phyloP scores from a whole-genome alignment of 2,888 invertebrate genomes.

The Beris chalybata region DNA sequence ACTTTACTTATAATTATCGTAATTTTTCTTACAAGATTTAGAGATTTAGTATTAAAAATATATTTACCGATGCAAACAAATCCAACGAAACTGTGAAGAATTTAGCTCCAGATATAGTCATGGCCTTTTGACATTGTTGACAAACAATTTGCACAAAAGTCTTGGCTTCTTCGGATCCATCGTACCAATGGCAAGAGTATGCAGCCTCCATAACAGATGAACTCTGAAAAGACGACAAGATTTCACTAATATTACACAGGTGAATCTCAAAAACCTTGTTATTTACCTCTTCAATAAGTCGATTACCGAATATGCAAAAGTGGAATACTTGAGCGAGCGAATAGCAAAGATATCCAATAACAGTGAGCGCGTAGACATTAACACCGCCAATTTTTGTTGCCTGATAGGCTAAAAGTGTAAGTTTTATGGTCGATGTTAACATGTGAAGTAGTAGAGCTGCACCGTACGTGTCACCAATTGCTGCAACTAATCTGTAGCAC shows the following conservation, averaged over 20 bases:
- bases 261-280: neutral
- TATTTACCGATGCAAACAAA: constrained; percentile 83
- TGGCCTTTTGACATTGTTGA: constrained; percentile 86
- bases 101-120: constrained; percentile 87
- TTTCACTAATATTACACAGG: neutral
- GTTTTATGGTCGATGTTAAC: constrained; percentile 80
- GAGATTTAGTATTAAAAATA: neutral
- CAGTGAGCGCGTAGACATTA: constrained; percentile 76
- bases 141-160: constrained; percentile 90
- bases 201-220: constrained; percentile 91
- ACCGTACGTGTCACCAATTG: constrained; percentile 82
- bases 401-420: constrained; percentile 82
- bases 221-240: constrained; percentile 62
- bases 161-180: constrained; percentile 86
- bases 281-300: constrained; percentile 80
- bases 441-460: constrained; percentile 82
- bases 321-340: constrained; percentile 83
- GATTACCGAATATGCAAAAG: constrained; percentile 85
- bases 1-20: no score
- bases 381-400: constrained; percentile 82
- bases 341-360: constrained; percentile 77
- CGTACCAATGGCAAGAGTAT: constrained; percentile 89
- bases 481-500: constrained; percentile 69
- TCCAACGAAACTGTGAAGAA: constrained; percentile 87
- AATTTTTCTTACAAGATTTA: no score